Evolutionary conservation across 1,140 invertebrate species (phyloP), one percentile per base, ranked within the genome.

Genomic region (Nebria ingens): DNA sequence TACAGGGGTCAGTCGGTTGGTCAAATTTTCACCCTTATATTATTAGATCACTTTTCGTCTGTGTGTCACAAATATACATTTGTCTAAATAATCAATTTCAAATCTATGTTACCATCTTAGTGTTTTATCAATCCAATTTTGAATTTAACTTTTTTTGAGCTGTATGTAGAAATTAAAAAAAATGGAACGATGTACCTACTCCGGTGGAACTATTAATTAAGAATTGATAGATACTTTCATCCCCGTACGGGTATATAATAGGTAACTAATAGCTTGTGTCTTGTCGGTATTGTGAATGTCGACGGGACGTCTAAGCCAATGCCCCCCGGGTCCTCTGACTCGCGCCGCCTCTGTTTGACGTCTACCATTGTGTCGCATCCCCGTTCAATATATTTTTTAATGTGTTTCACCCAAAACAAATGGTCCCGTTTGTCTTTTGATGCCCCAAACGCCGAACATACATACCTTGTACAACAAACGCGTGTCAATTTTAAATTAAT

Each of bases 1-100:
- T 65, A 64, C 66, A 61, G 63, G 66, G 56, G 60, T 59, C 65
- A 59, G 6, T 58, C 59, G 61, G 62, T 12, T 20, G 50, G 3
- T 45, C 40, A n/a, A n/a, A n/a, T n/a, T n/a, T n/a, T n/a, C n/a
- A n/a, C n/a, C n/a, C n/a, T n/a, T n/a, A n/a, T n/a, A n/a, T n/a
- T n/a, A n/a, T n/a, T n/a, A n/a, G n/a, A n/a, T n/a, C n/a, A n/a
- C n/a, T n/a, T n/a, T n/a, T n/a, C n/a, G n/a, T n/a, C n/a, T n/a
- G n/a, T n/a, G n/a, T n/a, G n/a, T n/a, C n/a, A n/a, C n/a, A n/a
- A n/a, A n/a, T n/a, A n/a, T n/a, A n/a, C n/a, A n/a, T n/a, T n/a
- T n/a, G n/a, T n/a, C n/a, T n/a, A n/a, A n/a, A n/a, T n/a, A n/a
- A n/a, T n/a, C n/a, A n/a, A n/a, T n/a, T n/a, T n/a, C n/a, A n/a